These are phyloP conservation scores for Hetaerina titia DNA, from an alignment of 2,888 invertebrate species.

Conservation along the genomic window DNA sequence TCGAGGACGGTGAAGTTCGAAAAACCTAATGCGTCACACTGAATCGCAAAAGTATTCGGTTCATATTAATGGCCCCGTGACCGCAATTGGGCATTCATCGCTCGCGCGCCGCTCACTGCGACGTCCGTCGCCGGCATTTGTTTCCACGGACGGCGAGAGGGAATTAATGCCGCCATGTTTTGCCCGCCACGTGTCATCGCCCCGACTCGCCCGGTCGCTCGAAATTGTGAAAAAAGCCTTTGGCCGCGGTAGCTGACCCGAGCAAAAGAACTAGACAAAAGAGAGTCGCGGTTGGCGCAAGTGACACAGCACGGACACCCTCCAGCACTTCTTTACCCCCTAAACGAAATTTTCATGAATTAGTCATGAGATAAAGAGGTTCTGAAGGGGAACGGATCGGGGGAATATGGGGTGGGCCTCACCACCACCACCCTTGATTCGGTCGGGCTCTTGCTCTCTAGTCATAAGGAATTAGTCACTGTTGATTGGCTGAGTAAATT, in stretches of 20 bases:
- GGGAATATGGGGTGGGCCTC: not conserved
- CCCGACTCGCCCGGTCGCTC: not conserved
- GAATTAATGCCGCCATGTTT: slow-evolving; percentile 16
- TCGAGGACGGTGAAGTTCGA: not conserved
- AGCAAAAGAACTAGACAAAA: not conserved
- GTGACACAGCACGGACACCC: not conserved
- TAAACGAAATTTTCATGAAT: slow-evolving; percentile 12
- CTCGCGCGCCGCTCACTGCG: not conserved
- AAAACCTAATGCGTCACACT: not conserved
- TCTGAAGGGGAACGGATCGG: not conserved
- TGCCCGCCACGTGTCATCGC: not conserved
- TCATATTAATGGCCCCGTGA: not conserved
- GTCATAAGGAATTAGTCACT: not conserved
- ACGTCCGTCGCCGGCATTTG: too few species aligned
- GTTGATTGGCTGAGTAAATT: not conserved
- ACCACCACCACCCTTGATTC: not conserved
- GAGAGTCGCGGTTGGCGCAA: not conserved
- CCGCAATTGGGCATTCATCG: slow-evolving; percentile 9
- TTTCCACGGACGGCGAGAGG: not conserved
- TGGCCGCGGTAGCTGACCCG: not conserved
- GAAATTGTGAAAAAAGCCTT: slow-evolving; percentile 20
- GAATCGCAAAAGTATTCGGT: not conserved
- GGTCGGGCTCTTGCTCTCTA: not conserved
- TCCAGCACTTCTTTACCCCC: too few species aligned
- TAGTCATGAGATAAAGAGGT: slow-evolving; percentile 45